phyloP scores from a whole-genome alignment of 2,888 invertebrate genomes.

The Microplitis manilae region DNA sequence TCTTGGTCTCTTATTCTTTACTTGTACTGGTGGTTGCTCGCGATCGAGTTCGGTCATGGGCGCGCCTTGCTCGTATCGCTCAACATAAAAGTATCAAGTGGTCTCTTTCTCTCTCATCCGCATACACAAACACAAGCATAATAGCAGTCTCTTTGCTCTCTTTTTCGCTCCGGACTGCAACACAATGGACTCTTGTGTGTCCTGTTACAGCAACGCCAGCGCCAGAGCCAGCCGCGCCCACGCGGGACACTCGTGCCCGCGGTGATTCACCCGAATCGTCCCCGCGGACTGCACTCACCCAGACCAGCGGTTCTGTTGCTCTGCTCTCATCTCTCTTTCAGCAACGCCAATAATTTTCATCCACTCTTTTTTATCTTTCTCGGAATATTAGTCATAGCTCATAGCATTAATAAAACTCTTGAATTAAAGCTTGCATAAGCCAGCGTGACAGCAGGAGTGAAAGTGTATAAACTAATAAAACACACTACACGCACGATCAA shows the following conservation, averaged over 20 bases:
- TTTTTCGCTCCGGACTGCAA: constrained; percentile 40
- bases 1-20: constrained; percentile 7
- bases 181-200: constrained; percentile 56
- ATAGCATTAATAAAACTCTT: constrained; percentile 10
- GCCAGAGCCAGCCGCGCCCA: constrained; percentile 49
- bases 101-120: constrained; percentile 27
- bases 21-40: constrained; percentile 11
- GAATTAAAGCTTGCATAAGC: constrained; percentile 35
- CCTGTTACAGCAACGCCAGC: constrained; percentile 25
- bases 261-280: constrained; percentile 40
- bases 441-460: constrained; percentile 21
- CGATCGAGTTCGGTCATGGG: constrained; percentile 48
- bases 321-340: no score
- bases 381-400: constrained; percentile 16
- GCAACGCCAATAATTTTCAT: constrained; percentile 10
- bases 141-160: constrained; percentile 20
- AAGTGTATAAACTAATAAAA: constrained; percentile 15
- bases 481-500: constrained; percentile 32
- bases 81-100: constrained; percentile 34
- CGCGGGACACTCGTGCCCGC: constrained; percentile 43
- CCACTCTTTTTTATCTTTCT: background rate
- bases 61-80: constrained; percentile 45
- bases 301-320: no score
- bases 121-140: background rate
- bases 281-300: no score